These are phyloP conservation scores for Nineta flava DNA, from an alignment of 2,888 invertebrate species.

Conservation along the genomic window DNA sequence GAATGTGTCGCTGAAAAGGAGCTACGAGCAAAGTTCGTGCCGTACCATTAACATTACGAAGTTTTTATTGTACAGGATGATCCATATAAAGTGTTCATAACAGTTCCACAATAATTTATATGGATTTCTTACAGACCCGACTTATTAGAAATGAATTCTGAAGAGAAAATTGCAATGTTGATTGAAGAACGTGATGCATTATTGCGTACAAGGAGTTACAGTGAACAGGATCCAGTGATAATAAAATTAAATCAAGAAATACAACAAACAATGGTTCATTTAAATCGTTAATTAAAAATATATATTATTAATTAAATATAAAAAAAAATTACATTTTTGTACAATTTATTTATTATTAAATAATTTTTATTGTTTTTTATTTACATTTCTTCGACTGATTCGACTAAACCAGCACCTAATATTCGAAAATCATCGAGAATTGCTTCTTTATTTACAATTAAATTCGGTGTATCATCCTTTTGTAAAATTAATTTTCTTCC, in stretches of 20 bases:
- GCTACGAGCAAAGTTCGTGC: too few relatives aligned
- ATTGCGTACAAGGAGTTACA: constrained; percentile 20
- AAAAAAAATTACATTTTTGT: constrained; percentile 1
- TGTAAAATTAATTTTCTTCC: constrained; percentile 32
- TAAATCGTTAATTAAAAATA: neutral
- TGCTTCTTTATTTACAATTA: constrained; percentile 45
- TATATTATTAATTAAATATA: neutral
- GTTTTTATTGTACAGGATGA: too few relatives aligned
- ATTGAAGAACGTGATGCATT: constrained; percentile 22
- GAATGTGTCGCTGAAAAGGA: too few relatives aligned
- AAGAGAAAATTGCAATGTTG: constrained; percentile 19
- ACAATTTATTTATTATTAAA: constrained; percentile 1
- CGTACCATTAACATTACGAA: too few relatives aligned
- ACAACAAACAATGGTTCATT: neutral
- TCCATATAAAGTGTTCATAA: too few relatives aligned
- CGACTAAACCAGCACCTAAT: constrained; percentile 49
- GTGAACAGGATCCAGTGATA: constrained; percentile 21
- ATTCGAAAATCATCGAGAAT: constrained; percentile 54
- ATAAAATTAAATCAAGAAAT: constrained; percentile 23
- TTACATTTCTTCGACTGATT: constrained; percentile 28
- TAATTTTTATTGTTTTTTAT: constrained; percentile 5
- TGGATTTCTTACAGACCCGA: neutral
- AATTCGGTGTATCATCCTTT: constrained; percentile 26
- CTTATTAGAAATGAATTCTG: constrained; percentile 11
- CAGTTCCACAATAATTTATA: too few relatives aligned